Evolutionary conservation across 1,140 invertebrate species (phyloP).

Genomic region (Drosophila suzukii): DNA sequence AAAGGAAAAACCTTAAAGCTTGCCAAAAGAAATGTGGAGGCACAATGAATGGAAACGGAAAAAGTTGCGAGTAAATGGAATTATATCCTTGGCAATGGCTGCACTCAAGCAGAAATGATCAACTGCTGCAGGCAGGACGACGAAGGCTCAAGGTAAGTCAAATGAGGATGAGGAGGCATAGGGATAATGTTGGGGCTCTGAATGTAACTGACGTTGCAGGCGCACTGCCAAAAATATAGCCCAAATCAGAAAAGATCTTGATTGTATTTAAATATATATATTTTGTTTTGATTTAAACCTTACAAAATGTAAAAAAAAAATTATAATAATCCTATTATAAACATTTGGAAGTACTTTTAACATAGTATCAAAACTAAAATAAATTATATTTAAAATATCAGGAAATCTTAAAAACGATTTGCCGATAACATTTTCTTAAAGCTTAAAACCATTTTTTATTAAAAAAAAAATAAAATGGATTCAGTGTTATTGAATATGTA

Average conservation of each 20-base stretch:
- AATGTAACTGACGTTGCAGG: constrained; percentile 7
- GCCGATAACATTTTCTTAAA: too few relatives aligned
- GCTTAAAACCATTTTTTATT: too few relatives aligned
- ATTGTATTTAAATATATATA: too few relatives aligned
- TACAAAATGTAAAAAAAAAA: too few relatives aligned
- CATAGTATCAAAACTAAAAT: too few relatives aligned
- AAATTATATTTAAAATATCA: too few relatives aligned
- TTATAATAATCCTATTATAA: too few relatives aligned
- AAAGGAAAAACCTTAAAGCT: constrained; percentile 32
- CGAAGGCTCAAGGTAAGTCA: constrained; percentile 39
- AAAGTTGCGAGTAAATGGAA: constrained; percentile 50
- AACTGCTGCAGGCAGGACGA: constrained; percentile 42
- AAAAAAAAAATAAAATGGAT: too few relatives aligned
- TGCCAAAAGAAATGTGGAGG: constrained; percentile 20
- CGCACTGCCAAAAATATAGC: neutral
- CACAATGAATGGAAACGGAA: constrained; percentile 33
- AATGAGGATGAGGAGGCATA: neutral
- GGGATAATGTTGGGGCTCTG: neutral
- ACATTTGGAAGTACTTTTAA: too few relatives aligned
- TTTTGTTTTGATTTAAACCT: too few relatives aligned
- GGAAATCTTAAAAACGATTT: too few relatives aligned
- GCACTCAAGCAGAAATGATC: constrained; percentile 50
- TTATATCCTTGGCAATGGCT: constrained; percentile 49
- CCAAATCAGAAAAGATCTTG: neutral
- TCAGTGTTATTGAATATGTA: too few relatives aligned